Evolutionary conservation across 2,888 invertebrate species (phyloP), one percentile per base, ranked within the genome.

Genomic region (Melieria omissa): DNA sequence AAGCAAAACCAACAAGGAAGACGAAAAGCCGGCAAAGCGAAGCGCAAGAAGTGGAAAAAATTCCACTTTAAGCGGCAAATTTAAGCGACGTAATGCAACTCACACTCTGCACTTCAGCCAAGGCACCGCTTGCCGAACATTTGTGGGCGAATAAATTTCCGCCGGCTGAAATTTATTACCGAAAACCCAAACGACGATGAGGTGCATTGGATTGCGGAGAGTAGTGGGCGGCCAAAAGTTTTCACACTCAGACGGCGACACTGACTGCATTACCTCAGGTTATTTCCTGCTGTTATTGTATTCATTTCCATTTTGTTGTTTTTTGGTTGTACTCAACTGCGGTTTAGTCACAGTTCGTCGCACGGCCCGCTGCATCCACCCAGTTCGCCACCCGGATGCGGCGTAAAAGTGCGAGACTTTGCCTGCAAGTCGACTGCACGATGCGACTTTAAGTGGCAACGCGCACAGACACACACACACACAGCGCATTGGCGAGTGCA

Each of bases 111-210:
- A 29, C 29, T 29, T 0, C 65, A 3, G 44, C 44, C 44, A 41
- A 7, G 9, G 7, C 60, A 10, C 14, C 41, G 29, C 12, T 49
- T n/a, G 12, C 75, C 78, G 75, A 75, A 76, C 78, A 74, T 78
- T 79, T 78, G 79, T 70, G 77, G 77, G 76, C 75, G 77, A 78
- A 70, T 78, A 74, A 78, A 77, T 78, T 77, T 73, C 67, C 66
- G 60, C 64, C 70, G 65, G 60, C 65, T 71, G 61, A 55, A 83
- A 82, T 82, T 82, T 82, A 83, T 82, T 83, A 78, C 81, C 81
- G 71, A 82, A 80, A 83, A 81, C 83, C 82, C 76, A 76, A 73
- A 65, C 45, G 57, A 58, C 78, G 80, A 80, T 76, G 41, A 65
- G 67, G 44, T 66, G 65, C 54, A 70, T 75, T 74, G 76, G 75